These are phyloP conservation scores for Drosophila pseudoananassae DNA, from an alignment of 1,140 invertebrate species.

Conservation along the genomic window DNA sequence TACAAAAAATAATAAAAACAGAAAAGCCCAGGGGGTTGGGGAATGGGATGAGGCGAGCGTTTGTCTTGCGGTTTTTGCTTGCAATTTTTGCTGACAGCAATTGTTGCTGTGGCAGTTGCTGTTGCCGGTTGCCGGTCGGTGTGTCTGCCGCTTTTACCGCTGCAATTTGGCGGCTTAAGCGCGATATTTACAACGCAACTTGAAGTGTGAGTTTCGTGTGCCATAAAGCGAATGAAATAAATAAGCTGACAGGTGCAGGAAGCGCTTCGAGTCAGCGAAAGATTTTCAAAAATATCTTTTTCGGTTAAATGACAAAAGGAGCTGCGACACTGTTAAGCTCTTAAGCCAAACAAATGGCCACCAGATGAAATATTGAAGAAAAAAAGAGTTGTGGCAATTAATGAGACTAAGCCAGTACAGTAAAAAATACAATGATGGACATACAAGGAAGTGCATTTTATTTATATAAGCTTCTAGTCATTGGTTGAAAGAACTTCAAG, in stretches of 20 bases:
- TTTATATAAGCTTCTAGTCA: too few species aligned
- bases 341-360: constrained; percentile 45
- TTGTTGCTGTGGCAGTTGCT: constrained; percentile 59
- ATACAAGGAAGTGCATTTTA: too few species aligned
- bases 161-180: constrained; percentile 79
- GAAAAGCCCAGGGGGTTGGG: background rate
- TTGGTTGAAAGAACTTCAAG: too few species aligned
- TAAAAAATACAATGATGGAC: too few species aligned
- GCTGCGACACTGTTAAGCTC: constrained; percentile 39
- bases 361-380: constrained; percentile 44
- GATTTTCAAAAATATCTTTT: constrained; percentile 21
- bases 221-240: constrained; percentile 65
- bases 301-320: constrained; percentile 22
- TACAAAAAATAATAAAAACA: constrained; percentile 8
- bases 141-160: constrained; percentile 43
- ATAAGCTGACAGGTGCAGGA: constrained; percentile 60
- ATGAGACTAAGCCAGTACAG: constrained; percentile 5
- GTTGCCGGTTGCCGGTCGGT: constrained; percentile 8
- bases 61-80: constrained; percentile 77
- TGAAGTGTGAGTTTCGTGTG: constrained; percentile 56
- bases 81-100: constrained; percentile 73
- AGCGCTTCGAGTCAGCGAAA: constrained; percentile 13
- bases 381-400: constrained; percentile 42
- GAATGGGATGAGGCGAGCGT: constrained; percentile 30
- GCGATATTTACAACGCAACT: constrained; percentile 76